phyloP scores from a whole-genome alignment of 92 coral and sea anemone species.

The Heliopora coerulea region DNA sequence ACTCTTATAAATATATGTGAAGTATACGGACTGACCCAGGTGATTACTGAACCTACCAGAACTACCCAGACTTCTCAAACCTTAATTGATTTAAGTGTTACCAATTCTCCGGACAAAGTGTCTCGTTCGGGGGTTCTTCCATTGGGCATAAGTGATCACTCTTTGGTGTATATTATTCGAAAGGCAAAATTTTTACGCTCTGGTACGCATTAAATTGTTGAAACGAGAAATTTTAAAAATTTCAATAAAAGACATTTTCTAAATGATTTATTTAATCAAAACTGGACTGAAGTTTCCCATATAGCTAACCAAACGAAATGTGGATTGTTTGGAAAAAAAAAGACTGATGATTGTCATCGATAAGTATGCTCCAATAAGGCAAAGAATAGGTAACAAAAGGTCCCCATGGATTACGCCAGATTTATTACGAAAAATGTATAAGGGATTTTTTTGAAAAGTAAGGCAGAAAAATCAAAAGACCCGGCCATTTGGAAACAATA shows the following conservation, averaged over 20 bases:
- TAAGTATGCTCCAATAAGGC: slow-evolving; percentile 49
- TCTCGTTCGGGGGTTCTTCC: slow-evolving; percentile 55
- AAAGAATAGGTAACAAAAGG: slow-evolving; percentile 20
- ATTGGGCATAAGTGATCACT: slow-evolving; percentile 54
- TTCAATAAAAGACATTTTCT: slow-evolving; percentile 43
- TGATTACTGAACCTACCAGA: slow-evolving; percentile 43
- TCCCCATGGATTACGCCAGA: slow-evolving; percentile 67
- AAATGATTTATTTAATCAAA: slow-evolving; percentile 46
- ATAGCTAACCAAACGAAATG: slow-evolving; percentile 45
- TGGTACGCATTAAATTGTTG: slow-evolving; percentile 29
- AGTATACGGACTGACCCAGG: slow-evolving; percentile 46
- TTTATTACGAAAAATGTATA: slow-evolving; percentile 38
- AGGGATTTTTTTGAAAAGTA: slow-evolving; percentile 9
- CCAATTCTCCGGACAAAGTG: slow-evolving; percentile 52
- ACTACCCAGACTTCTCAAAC: slow-evolving; percentile 45
- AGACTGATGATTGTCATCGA: slow-evolving; percentile 24
- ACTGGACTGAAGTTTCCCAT: slow-evolving; percentile 27
- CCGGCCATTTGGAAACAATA: background rate
- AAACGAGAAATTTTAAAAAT: slow-evolving; percentile 44
- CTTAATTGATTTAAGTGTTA: slow-evolving; percentile 50
- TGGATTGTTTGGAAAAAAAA: slow-evolving; percentile 47
- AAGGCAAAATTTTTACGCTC: slow-evolving; percentile 14
- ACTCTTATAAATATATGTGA: slow-evolving; percentile 35
- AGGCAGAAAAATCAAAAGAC: background rate
- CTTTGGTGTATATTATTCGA: slow-evolving; percentile 48